Base-by-base conservation (phyloP, 2,888 invertebrate genomes). In the Congeria kusceri region DNA sequence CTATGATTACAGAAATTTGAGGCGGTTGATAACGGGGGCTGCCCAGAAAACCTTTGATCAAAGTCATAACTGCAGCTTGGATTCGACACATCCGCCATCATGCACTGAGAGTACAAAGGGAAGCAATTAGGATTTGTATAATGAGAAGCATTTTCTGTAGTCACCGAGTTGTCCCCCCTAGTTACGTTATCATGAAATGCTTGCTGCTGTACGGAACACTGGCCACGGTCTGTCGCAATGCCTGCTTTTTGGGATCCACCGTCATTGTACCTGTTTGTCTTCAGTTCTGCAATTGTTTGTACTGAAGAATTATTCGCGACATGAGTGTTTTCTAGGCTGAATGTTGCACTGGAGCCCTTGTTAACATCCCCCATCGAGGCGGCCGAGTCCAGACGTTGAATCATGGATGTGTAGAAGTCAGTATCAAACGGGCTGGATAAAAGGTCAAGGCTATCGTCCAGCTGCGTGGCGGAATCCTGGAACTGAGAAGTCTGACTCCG, bases 1-100 rank as follows among this genome's bases (percentile, higher is more conserved):
- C 90, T 91, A 63, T 89, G 89, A 67, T 90, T 91, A 76, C 89
- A 88, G 46, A 82, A 82, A 49, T 81, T 85, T 18, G 77, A 77
- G 15, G 75, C 72, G 7, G 71, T 49, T 18, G 83, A 64, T 44
- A 72, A 46, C 29, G 67, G 49, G 44, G 56, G 59, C 44, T 77
- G 81, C 29, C 74, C 68, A 7, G 70, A 61, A 64, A 66, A 77
- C 59, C 81, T 61, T 27, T 69, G 67, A 39, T 81, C 81, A 39
- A 67, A 67, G 32, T 80, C 80, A 56, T 77, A 77, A 64, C 44
- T 71, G 58, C 81, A 66, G 28, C 46, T 63, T n/a, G 69, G 49
- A 28, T 58, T 71, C 1, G 74, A 18, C 5, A 66, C 61, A 32
- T 80, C 80, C 27, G 62, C 74, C 59, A 73, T 27, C 44, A 58